These are phyloP conservation scores for Caenorhabditis brenneri DNA, from an alignment of 1,140 invertebrate species.

Conservation along the genomic window DNA sequence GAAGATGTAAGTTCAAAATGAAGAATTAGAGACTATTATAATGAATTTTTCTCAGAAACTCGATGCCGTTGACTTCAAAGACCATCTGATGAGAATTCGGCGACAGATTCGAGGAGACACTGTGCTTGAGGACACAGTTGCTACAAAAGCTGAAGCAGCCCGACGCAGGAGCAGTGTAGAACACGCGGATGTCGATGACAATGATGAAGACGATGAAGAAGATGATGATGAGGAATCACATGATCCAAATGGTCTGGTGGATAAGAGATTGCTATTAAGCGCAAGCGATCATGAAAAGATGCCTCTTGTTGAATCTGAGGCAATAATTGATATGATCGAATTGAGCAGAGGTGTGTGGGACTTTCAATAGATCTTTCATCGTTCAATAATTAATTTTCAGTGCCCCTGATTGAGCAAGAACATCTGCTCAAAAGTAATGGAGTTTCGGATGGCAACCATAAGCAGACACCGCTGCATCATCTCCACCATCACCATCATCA, in stretches of 20 bases:
- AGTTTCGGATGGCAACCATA: background rate
- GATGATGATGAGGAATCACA: background rate
- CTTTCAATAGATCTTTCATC: background rate
- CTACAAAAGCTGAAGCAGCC: background rate
- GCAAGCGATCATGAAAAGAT: background rate
- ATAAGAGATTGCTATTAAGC: background rate
- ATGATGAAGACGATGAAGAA: background rate
- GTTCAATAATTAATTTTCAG: background rate
- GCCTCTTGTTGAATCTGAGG: background rate
- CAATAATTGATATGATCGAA: slow-evolving; percentile 24
- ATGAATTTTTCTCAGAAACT: slow-evolving; percentile 1
- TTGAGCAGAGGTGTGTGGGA: slow-evolving; percentile 13
- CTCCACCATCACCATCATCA: slow-evolving; percentile 8
- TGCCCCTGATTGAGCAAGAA: background rate
- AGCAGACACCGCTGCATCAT: background rate
- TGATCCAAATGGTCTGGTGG: background rate
- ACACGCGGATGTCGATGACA: background rate
- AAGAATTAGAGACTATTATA: no score
- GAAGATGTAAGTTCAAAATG: slow-evolving; percentile 19
- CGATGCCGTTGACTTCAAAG: background rate
- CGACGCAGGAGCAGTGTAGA: background rate
- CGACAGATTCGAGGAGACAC: background rate
- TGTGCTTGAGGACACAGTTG: background rate
- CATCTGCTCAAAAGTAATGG: slow-evolving; percentile 10
- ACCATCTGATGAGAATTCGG: background rate